Percentiles rank a stretch among this genome's conserved stretches.
phyloP scores from a whole-genome alignment of 2,888 invertebrate species.

The Eilema caniola region DNA sequence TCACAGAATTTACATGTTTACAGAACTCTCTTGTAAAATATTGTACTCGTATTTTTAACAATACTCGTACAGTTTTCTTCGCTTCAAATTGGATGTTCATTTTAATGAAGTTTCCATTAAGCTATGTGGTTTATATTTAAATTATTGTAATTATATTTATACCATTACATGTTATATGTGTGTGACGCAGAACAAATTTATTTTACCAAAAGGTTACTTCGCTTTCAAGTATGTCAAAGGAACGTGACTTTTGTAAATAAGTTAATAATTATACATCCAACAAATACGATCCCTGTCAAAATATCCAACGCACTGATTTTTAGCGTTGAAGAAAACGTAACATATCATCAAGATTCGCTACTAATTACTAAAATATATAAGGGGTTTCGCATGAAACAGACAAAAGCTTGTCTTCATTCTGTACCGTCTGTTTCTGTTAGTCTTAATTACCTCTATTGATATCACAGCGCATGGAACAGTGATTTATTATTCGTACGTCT shows the following conservation, averaged over 20 bases:
- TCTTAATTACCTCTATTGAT: constrained; percentile 12
- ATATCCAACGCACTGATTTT: neutral
- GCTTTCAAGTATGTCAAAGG: neutral
- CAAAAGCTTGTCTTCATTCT: constrained; percentile 5
- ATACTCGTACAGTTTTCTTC: no score
- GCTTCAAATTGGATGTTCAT: no score
- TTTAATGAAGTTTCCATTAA: no score
- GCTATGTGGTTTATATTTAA: no score
- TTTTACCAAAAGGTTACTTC: no score
- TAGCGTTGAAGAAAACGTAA: neutral
- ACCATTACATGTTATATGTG: no score
- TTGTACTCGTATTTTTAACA: no score
- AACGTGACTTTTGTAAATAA: neutral
- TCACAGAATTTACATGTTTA: no score
- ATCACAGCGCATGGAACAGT: constrained; percentile 1
- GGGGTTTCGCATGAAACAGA: neutral
- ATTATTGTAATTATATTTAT: no score
- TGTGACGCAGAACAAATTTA: no score
- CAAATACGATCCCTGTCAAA: neutral
- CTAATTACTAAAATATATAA: constrained; percentile 4
- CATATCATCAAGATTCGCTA: neutral
- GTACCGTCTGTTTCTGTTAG: constrained; percentile 7
- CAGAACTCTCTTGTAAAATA: no score
- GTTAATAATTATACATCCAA: neutral
- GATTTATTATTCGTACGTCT: constrained; percentile 4